These are phyloP conservation scores for Prosopocoilus inquinatus DNA, from an alignment of 2,888 invertebrate genomes.

Conservation along the genomic window DNA sequence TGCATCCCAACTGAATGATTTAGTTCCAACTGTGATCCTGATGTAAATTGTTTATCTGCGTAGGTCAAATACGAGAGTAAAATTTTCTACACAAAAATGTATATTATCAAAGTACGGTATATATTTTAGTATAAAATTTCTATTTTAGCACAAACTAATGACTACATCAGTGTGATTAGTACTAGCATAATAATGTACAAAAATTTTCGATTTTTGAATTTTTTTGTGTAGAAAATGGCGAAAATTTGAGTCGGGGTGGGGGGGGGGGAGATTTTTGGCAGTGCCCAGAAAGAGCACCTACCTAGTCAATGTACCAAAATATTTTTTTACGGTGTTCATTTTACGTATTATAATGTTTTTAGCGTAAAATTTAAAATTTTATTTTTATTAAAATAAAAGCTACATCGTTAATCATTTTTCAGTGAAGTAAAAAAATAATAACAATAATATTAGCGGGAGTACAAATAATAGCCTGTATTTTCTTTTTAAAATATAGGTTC, in stretches of 20 bases:
- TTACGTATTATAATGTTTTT: conserved; percentile 34
- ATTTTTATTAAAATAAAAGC: conserved; percentile 13
- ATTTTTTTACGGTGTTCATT: conserved; percentile 30
- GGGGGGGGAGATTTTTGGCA: conserved; percentile 37
- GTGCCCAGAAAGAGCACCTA: conserved; percentile 38
- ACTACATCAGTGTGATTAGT: conserved; percentile 15
- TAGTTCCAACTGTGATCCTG: conserved; percentile 37
- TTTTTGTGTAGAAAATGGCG: conserved; percentile 33
- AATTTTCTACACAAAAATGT: conserved; percentile 43
- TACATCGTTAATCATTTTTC: conserved; percentile 19
- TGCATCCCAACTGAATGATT: conserved; percentile 21
- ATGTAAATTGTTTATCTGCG: conserved; percentile 14
- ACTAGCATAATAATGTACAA: conserved; percentile 27
- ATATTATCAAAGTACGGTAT: conserved; percentile 44
- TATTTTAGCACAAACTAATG: conserved; percentile 33
- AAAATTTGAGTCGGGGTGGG: conserved; percentile 31
- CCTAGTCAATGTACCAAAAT: conserved; percentile 42
- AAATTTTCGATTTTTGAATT: conserved; percentile 23
- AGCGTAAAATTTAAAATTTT: conserved; percentile 19
- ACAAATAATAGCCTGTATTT: conserved; percentile 18
- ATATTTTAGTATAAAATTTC: conserved; percentile 48
- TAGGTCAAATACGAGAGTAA: conserved; percentile 45
- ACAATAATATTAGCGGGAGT: conserved; percentile 23
- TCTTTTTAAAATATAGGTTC: background rate
- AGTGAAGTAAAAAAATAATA: conserved; percentile 31